Base-by-base conservation (phyloP, 2,797 vertebrate genomes). In the Cuniculus paca region DNA sequence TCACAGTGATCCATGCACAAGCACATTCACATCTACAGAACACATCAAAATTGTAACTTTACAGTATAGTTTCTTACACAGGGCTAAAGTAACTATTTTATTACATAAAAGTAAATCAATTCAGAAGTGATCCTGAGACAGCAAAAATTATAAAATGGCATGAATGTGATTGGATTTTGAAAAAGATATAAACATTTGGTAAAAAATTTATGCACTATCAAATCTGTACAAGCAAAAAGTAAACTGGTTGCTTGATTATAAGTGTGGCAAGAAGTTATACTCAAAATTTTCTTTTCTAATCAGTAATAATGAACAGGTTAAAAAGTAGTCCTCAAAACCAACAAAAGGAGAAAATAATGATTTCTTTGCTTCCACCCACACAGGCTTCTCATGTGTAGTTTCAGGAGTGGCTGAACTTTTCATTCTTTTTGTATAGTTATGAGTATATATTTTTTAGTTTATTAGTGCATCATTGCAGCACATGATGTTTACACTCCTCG, bases 261-360 rank as follows among this genome's bases (percentile, higher is more conserved):
- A 65, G 56, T 42, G 19, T 36, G 36, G 17, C 45, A 78, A 36
- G 50, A 86, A 61, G 42, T 65, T 34, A 2, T 36, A 45, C 84
- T 93, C 28, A 61, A 63, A 95, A 94, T 92, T 92, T 12, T 48
- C 56, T 83, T 48, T 72, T 91, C 36, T 96, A 56, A 95, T 92
- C 72, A 92, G 72, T 63, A 72, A 72, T 12, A 17, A 31, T 3
- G 28, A 56, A 70, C 74, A 92, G 39, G 56, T 94, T 93, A 16
- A 86, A 92, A 92, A 79, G 39, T 2, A 68, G 48, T 3, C 28
- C 54, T 89, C 45, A 2, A 50, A 75, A 17, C 20, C 39, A 50
- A 89, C 50, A 70, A 93, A 72, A 88, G 50, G 42, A 82, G 5
- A 39, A n/a, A 63, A 56, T 45, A 72, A 91, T 80, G 14, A 2